Evolutionary conservation across 1,140 invertebrate species (phyloP).

Genomic region (Brachionus rubens): DNA sequence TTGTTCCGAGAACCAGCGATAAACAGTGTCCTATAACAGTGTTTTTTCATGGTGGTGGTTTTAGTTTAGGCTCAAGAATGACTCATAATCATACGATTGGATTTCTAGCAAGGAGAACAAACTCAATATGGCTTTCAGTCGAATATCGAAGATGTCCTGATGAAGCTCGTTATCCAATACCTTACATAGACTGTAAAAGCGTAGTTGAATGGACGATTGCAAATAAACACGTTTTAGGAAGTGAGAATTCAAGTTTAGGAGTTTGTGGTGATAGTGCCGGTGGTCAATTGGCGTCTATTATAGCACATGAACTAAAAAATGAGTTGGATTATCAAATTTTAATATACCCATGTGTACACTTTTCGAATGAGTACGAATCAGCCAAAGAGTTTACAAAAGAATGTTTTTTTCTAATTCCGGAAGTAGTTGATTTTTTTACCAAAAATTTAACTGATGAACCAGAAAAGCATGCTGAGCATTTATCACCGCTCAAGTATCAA

Average conservation of each 20-base stretch:
- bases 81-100: conserved; percentile 29
- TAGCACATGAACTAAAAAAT: conserved; percentile 31
- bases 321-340: conserved; percentile 29
- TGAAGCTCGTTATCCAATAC: not conserved
- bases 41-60: conserved; percentile 45
- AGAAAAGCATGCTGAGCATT: not conserved
- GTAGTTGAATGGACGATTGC: conserved; percentile 27
- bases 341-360: conserved; percentile 37
- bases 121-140: conserved; percentile 18
- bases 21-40: not conserved
- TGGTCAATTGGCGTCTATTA: conserved; percentile 7
- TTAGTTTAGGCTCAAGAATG: conserved; percentile 2
- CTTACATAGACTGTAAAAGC: conserved; percentile 11
- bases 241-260: not conserved
- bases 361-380: conserved; percentile 6
- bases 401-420: conserved; percentile 10
- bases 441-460: conserved; percentile 32
- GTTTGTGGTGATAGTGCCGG: conserved; percentile 41
- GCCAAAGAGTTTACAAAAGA: conserved; percentile 27
- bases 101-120: conserved; percentile 5
- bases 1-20: not conserved
- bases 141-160: conserved; percentile 33
- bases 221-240: not conserved
- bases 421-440: conserved; percentile 18
- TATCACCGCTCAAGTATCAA: conserved; percentile 4